Percentiles rank a stretch among this genome's conserved stretches.
Evolutionary conservation across 2,888 invertebrate genomes (phyloP).

Genomic region (Drosophila recens): DNA sequence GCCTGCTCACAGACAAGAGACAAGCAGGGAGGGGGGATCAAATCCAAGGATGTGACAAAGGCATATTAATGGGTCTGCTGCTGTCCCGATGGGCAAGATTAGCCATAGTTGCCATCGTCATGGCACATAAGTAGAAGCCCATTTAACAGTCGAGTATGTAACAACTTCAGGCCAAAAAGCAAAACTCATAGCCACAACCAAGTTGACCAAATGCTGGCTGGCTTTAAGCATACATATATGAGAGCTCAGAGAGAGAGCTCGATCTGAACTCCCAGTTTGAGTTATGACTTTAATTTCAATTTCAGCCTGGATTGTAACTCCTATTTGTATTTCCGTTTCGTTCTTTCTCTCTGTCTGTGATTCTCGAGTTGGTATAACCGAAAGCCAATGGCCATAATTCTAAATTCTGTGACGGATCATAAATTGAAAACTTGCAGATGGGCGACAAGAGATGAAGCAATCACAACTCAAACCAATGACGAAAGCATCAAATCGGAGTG

Average conservation of each 20-base stretch:
- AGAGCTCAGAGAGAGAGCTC: conserved; percentile 17
- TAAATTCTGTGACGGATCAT: conserved; percentile 71
- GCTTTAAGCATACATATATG: conserved; percentile 49
- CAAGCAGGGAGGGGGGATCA: conserved; percentile 34
- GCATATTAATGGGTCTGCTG: conserved; percentile 54
- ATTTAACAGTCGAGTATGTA: conserved; percentile 51
- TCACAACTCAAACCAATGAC: conserved; percentile 35
- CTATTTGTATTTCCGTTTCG: conserved; percentile 30
- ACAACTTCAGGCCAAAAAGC: conserved; percentile 23
- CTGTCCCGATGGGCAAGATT: conserved; percentile 57
- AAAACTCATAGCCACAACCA: conserved; percentile 29
- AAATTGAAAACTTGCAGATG: conserved; percentile 67
- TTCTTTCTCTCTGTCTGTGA: conserved; percentile 3
- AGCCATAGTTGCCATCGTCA: conserved; percentile 42
- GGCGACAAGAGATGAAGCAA: conserved; percentile 40
- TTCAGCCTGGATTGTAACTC: conserved; percentile 55
- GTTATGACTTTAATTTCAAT: conserved; percentile 79
- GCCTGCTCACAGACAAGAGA: conserved; percentile 17
- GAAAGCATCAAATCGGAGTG: conserved; percentile 52
- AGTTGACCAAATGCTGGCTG: conserved; percentile 27
- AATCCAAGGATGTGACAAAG: conserved; percentile 49
- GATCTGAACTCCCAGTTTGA: conserved; percentile 51
- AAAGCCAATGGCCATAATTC: conserved; percentile 71
- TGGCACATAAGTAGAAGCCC: conserved; percentile 58
- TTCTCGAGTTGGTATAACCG: conserved; percentile 44